Base-by-base conservation (phyloP, 2,888 invertebrate genomes). In the Quadriops clusia region DNA sequence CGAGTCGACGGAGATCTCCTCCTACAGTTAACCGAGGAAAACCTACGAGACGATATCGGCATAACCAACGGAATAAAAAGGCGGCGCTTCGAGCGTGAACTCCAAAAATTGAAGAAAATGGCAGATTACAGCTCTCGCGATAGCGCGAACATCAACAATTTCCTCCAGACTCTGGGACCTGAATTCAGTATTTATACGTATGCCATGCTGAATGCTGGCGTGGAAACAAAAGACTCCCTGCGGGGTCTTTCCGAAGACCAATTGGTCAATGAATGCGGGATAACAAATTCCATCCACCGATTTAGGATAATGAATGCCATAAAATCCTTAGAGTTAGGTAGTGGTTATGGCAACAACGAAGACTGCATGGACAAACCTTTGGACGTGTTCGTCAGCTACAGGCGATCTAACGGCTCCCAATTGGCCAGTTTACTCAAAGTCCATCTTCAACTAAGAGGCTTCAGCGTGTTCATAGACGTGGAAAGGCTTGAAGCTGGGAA, bases 401-500 rank as follows among this genome's bases (percentile, higher is more conserved):
- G 98, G 45, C 70, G 98, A 52, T 91, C 94, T 4, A 97, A 91
- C 55, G 98, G 98, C 30, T 97, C 94, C 3, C 95, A 95, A 60
- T 63, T 97, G 50, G 95, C 95, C 40, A 86, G 87, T 67, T 68
- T 90, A 47, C 68, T 98, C 41, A 97, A 97, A 66, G 97, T 98
- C 17, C 95, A 98, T 54, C 71, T 98, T 28, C 93, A 97, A 60
- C 65, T 98, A 37, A 68, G 94, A 49, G 94, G 94, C 2, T 97
- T 93, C 63, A 81, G 89, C 14, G 95, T 95, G 14, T 98, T 98
- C 60, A 93, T 98, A 43, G 98, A 98, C 54, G 97, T 98, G 33
- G 98, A 98, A 60, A 71, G 94, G 46, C 65, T 98, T 38, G 90
- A 95, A 61, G 98, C 97, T 14, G 98, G 98, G 22, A 98, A 98